These are phyloP conservation scores for Bombus sylvicola DNA, from an alignment of 1,140 invertebrate species.

Conservation along the genomic window DNA sequence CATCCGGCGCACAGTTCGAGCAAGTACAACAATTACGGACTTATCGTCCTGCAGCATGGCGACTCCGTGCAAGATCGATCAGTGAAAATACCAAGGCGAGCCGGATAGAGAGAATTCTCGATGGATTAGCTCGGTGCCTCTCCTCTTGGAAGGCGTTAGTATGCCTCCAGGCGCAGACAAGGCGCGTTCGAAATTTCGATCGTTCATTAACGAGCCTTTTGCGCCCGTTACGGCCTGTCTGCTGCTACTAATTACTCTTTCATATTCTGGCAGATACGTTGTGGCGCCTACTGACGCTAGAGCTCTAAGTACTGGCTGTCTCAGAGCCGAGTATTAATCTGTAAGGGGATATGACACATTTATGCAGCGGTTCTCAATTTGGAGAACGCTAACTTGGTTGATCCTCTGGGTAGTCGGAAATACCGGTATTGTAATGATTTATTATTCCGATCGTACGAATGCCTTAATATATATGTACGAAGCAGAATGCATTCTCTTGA, in stretches of 20 bases:
- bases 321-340: constrained; percentile 7
- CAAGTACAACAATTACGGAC: constrained; percentile 72
- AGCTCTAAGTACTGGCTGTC: background rate
- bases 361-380: background rate
- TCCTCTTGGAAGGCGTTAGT: constrained; percentile 51
- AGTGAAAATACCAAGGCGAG: constrained; percentile 46
- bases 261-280: constrained; percentile 58
- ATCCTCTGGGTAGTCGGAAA: background rate
- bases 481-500: too few relatives aligned
- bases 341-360: background rate
- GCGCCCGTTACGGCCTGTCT: constrained; percentile 42
- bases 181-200: constrained; percentile 69
- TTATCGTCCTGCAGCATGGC: constrained; percentile 49
- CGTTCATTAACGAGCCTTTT: constrained; percentile 66
- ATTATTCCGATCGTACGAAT: too few relatives aligned
- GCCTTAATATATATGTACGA: too few relatives aligned
- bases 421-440: background rate
- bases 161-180: constrained; percentile 40
- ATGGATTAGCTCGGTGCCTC: constrained; percentile 54
- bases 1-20: constrained; percentile 43
- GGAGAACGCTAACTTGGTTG: background rate
- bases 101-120: constrained; percentile 34
- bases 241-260: constrained; percentile 69
- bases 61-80: constrained; percentile 60
- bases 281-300: background rate